Base-by-base conservation (phyloP, 2,888 invertebrate genomes). In the Tinea pellionella region DNA sequence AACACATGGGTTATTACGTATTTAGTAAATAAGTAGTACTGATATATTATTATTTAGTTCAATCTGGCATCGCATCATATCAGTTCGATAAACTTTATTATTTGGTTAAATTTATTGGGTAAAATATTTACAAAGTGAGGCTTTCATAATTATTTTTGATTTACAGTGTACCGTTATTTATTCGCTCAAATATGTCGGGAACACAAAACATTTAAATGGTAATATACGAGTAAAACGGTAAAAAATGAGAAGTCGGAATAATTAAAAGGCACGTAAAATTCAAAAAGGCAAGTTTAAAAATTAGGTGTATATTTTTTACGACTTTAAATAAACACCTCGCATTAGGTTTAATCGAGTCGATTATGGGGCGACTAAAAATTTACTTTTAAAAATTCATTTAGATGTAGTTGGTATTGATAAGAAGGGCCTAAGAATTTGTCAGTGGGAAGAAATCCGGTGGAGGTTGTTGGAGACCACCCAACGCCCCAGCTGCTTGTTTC, bases 401-500 rank as follows among this genome's bases (percentile, higher is more conserved):
- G 47, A 47, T 24, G 53, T 57, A 13, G 13, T 13, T 32, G 9
- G 57, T 32, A 32, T 57, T 16, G 57, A 57, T 57, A 57, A 57
- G 57, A 16, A 8, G 15, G 11, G 24, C 53, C n/a, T 55, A 41
- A 18, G 53, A 32, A 59, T 61, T 53, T 59, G 59, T 61, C 58
- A 61, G 47, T 18, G 32, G 29, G 43, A 43, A 59, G 59, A 18
- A 59, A 42, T 19, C 42, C 42, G 59, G 13, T 24, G 13, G 41
- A 47, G 32, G 43, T 57, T 43, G 16, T n/a, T 19, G n/a, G 64
- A 67, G 82, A 80, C 82, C 83, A 82, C 84, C 82, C 83, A 78
- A 65, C 66, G 66, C 67, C 69, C 66, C 74, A 70, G 74, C 71
- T 71, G 70, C 66, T 68, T 65, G 61, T 63, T 63, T 61, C 64